Base-by-base conservation (phyloP, 2,113 vertebrate genomes). In the Rhinogobius similis region DNA sequence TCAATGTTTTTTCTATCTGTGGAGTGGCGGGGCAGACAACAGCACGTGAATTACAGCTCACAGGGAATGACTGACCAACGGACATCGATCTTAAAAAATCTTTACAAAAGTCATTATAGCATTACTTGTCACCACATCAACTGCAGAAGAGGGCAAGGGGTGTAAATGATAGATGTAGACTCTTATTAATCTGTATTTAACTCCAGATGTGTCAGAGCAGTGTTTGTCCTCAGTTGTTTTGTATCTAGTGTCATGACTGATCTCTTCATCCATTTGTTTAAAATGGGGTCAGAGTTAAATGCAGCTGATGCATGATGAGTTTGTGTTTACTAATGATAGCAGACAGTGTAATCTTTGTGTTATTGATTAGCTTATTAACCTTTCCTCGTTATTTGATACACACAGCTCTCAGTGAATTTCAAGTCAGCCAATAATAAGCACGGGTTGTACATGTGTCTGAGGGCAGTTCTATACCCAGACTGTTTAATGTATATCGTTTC, bases 51-150 rank as follows among this genome's bases (percentile, higher is more conserved):
- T 93, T 89, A 90, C 75, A 70, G 89, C 82, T 83, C 73, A 74
- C 67, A 59, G 68, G 77, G 73, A 38, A 85, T 59, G 70, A 77
- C 74, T 83, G 88, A 89, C 87, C 85, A 89, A 87, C 87, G 90
- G 77, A 72, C 84, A 93, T 93, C 67, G 88, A 92, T 92, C 85
- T 67, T 50, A 70, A 63, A 72, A 92, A 93, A 93, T 93, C 93
- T 90, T 92, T 93, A 86, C 72, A 81, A 77, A 92, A 91, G 82
- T 92, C 91, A 92, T 93, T 92, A 93, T 85, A 72, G 82, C 67
- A 44, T 78, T 72, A 90, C 87, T 86, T 85, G 87, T 91, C 91
- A 90, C 88, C 52, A 44, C 70, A 72, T 65, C 65, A 43, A 67
- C 62, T 46, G 48, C 39, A 39, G 20, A 20, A 20, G 0, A 23